Conservation (phyloP, 2,888 invertebrate genomes). For the Deroplatys truncata region DNA sequence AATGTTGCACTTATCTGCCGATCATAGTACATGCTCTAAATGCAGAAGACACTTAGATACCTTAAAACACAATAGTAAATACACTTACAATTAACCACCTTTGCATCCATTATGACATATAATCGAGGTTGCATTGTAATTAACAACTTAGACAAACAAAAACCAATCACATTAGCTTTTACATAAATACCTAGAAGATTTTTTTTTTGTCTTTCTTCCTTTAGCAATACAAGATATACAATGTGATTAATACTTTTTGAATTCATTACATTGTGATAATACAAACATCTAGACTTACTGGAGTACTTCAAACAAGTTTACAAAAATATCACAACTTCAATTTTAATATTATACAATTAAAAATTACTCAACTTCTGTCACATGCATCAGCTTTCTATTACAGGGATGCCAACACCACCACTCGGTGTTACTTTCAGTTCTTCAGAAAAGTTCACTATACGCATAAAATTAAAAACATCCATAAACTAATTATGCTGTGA, state of each 20-base stretch:
- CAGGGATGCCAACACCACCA: neutral
- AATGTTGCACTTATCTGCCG: too few species aligned
- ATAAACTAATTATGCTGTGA: neutral
- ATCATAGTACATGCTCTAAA: neutral
- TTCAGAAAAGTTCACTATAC: neutral
- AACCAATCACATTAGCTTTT: neutral
- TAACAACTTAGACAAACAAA: neutral
- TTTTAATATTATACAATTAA: neutral
- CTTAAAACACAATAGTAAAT: too few species aligned
- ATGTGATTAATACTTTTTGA: neutral
- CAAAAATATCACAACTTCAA: conserved; percentile 6
- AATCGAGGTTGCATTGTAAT: too few species aligned
- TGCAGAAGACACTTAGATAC: neutral
- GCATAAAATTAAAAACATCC: neutral
- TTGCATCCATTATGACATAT: too few species aligned
- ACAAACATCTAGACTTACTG: neutral
- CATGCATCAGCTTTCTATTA: neutral
- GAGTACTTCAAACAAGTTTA: neutral
- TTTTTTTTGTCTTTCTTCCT: neutral
- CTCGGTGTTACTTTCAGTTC: neutral
- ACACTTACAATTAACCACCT: too few species aligned
- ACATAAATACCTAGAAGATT: neutral
- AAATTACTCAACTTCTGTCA: neutral
- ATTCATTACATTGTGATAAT: neutral
- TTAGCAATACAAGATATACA: neutral